Conservation (phyloP, 2,888 invertebrate species). For the Drosophila helvetica region DNA sequence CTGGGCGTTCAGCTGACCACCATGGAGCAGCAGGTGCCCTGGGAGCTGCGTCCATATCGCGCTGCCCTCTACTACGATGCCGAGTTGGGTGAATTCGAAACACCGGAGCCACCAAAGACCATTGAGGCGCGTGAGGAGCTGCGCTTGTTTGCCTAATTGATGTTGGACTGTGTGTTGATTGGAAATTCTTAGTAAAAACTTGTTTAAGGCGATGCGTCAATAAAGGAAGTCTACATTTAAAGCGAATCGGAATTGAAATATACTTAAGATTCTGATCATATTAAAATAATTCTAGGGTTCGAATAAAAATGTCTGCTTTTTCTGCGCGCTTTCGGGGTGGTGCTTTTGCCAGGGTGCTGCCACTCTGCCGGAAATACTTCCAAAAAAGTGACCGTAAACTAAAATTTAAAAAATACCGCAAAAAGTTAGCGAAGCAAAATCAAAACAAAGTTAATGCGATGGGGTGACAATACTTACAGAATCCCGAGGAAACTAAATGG, state of each 20-base stretch:
- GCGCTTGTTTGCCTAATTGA: constrained; percentile 73
- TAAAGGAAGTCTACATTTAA: constrained; percentile 30
- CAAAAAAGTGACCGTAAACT: neutral
- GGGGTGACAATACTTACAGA: constrained; percentile 7
- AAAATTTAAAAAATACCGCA: no score
- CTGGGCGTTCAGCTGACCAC: constrained; percentile 91
- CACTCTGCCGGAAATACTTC: neutral
- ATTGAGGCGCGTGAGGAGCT: constrained; percentile 76
- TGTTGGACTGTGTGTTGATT: constrained; percentile 36
- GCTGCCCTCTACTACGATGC: constrained; percentile 89
- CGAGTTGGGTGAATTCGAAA: constrained; percentile 90
- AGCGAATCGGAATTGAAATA: no score
- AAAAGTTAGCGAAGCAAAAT: neutral
- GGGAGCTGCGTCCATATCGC: constrained; percentile 90
- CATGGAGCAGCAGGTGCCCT: constrained; percentile 92
- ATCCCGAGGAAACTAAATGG: constrained; percentile 5
- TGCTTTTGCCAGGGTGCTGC: neutral
- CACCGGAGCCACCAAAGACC: constrained; percentile 86
- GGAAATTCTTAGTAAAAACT: constrained; percentile 54
- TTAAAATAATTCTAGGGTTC: neutral
- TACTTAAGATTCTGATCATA: neutral
- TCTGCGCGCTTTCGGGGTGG: neutral
- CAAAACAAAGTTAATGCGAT: neutral
- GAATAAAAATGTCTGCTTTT: no score
- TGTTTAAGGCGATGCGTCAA: constrained; percentile 40